Evolutionary conservation across 2,888 invertebrate species (phyloP), one percentile per base, ranked within the genome.

Genomic region (Chrysina gloriosa): DNA sequence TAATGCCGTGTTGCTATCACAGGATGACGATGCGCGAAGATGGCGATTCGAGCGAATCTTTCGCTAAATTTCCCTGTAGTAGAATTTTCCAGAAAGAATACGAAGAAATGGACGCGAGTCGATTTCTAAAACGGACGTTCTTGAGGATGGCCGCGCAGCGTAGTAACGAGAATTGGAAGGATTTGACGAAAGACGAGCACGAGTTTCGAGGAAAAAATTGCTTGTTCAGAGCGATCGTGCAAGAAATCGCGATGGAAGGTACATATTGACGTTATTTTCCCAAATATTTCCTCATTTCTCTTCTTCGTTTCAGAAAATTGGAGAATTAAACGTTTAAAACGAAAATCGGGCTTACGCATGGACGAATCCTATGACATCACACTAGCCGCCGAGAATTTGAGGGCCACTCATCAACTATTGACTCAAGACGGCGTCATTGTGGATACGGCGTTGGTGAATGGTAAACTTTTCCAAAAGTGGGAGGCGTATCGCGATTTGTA

Each of bases 1-100:
- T 93, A 9, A 89, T 93, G 86, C 91, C 93, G 2, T 94, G 94
- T 77, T 94, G 94, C 77, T 94, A 94, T 76, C 93, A 94, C 79
- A 90, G 91, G 81, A 85, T 93, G 79, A 77, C 82, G 61, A 67
- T 83, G 9, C 54, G 67, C 16, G 63, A 71, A 23, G 65, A 66
- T 25, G 63, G 71, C 14, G 74, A 74, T 23, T 64, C 42, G 21
- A 65, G 61, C n/a, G 77, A 80, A 71, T 77, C 76, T 67, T 92
- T 92, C 75, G 79, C 81, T 23, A 88, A 90, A 81, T 92, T 93
- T 79, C 93, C 93, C 0, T 72, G 90, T 1, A 92, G 92, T 73
- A 65, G 74, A 9, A 76, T 79, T 16, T 81, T 91, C 4, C 85
- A 80, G 58, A 58, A 72, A n/a, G 74, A 84, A 27, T 83, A 83